phyloP scores from a whole-genome alignment of 1,140 invertebrate species.

The Telenomus remus region DNA sequence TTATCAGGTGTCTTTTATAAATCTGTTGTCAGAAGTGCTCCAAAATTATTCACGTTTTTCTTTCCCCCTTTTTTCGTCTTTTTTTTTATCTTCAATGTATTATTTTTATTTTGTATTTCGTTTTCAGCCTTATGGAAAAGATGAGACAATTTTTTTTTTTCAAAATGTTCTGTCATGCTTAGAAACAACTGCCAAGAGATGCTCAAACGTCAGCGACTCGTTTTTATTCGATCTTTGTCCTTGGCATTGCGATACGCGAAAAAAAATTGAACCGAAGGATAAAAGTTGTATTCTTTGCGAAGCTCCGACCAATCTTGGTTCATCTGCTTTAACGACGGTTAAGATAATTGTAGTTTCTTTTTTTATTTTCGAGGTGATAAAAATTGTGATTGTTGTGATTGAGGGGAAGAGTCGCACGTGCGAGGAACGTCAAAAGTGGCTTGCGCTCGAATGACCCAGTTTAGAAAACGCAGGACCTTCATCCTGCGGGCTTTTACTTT shows the following conservation, averaged over 20 bases:
- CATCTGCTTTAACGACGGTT: not conserved
- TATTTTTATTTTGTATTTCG: not conserved
- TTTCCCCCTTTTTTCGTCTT: too few relatives aligned
- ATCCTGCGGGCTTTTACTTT: conserved; percentile 49
- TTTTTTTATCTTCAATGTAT: conserved; percentile 10
- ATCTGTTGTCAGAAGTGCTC: too few relatives aligned
- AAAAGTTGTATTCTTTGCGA: conserved; percentile 18
- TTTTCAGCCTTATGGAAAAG: not conserved
- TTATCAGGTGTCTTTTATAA: too few relatives aligned
- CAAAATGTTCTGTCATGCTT: not conserved
- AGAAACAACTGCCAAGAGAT: conserved; percentile 41
- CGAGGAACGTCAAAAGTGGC: not conserved
- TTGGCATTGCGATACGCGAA: conserved; percentile 37
- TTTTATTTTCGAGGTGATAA: not conserved
- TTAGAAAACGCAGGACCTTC: conserved; percentile 41
- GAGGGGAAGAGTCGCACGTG: not conserved
- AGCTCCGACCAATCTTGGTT: not conserved
- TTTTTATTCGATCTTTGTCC: conserved; percentile 49
- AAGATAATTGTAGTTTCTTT: too few relatives aligned
- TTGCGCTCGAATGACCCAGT: conserved; percentile 25
- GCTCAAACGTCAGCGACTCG: conserved; percentile 33
- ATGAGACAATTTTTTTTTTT: too few relatives aligned
- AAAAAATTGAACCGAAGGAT: conserved; percentile 32
- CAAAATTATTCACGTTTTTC: too few relatives aligned
- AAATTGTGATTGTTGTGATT: not conserved